Evolutionary conservation across 2,113 vertebrate species (phyloP).

Genomic region (Cichladusa arquata): DNA sequence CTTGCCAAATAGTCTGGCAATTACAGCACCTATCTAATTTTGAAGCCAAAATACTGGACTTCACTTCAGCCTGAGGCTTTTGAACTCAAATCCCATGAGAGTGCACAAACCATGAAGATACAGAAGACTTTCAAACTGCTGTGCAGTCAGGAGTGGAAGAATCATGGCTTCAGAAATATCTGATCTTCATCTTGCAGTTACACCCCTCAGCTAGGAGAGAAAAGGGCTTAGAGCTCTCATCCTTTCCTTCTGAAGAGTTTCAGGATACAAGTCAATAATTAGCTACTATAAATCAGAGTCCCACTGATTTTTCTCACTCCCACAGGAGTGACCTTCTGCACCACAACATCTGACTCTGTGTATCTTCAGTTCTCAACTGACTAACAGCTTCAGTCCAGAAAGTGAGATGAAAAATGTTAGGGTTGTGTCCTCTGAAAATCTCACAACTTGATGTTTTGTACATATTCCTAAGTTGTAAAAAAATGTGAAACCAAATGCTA

Average conservation of each 20-base stretch:
- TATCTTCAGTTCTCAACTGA: neutral
- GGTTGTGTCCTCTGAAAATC: neutral
- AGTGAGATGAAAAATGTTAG: neutral
- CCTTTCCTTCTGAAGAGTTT: neutral
- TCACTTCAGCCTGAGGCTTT: neutral
- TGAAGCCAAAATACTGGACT: neutral
- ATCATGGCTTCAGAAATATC: neutral
- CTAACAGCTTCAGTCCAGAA: neutral
- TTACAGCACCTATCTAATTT: neutral
- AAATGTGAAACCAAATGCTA: neutral
- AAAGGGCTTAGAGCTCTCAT: neutral
- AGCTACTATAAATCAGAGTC: neutral
- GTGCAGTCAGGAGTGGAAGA: neutral
- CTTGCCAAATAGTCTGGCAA: neutral
- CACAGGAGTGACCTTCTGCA: neutral
- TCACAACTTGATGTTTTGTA: neutral
- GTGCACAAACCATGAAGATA: neutral
- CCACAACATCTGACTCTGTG: neutral
- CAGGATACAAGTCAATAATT: neutral
- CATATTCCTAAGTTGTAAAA: neutral
- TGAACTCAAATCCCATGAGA: neutral
- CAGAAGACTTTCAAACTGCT: neutral
- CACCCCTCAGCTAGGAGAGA: neutral
- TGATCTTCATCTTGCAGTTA: neutral
- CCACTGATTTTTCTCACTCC: neutral